Evolutionary conservation across 1,140 invertebrate species (phyloP).

Genomic region (Drosophila orena): DNA sequence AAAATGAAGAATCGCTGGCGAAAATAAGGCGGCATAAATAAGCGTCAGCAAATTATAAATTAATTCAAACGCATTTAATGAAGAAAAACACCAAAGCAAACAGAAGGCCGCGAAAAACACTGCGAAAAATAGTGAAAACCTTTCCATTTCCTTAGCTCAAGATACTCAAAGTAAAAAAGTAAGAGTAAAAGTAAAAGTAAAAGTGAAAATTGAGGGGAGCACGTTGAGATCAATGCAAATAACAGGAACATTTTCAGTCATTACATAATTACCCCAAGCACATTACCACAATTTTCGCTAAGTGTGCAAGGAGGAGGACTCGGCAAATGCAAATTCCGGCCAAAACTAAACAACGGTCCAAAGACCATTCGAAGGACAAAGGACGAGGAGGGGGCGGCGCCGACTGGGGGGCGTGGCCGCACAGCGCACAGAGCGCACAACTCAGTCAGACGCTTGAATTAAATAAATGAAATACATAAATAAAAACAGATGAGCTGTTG

Average conservation of each 20-base stretch:
- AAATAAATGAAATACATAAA: slow-evolving; percentile 82
- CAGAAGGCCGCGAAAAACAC: slow-evolving; percentile 19
- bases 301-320: slow-evolving; percentile 19
- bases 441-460: slow-evolving; percentile 68
- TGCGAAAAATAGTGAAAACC: not conserved
- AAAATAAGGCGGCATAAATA: slow-evolving; percentile 54
- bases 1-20: slow-evolving; percentile 11
- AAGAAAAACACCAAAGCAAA: slow-evolving; percentile 71
- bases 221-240: no score
- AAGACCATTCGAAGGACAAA: slow-evolving; percentile 2
- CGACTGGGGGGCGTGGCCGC: slow-evolving; percentile 17
- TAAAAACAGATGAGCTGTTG: slow-evolving; percentile 66
- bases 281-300: not conserved
- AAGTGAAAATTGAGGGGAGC: no score
- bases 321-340: slow-evolving; percentile 48
- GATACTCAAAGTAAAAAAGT: no score
- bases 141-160: no score
- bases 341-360: slow-evolving; percentile 30
- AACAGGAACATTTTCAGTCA: no score
- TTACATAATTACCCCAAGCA: not conserved
- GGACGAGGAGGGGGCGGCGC: slow-evolving; percentile 4
- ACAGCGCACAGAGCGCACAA: slow-evolving; percentile 19
- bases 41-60: slow-evolving; percentile 81
- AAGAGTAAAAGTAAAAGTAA: no score
- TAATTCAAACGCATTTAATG: slow-evolving; percentile 81